A percentile compares a stretch with the other conserved stretches of the same genome.
Conservation (phyloP, 2,888 invertebrate genomes). For the Sarcophaga carnaria region DNA sequence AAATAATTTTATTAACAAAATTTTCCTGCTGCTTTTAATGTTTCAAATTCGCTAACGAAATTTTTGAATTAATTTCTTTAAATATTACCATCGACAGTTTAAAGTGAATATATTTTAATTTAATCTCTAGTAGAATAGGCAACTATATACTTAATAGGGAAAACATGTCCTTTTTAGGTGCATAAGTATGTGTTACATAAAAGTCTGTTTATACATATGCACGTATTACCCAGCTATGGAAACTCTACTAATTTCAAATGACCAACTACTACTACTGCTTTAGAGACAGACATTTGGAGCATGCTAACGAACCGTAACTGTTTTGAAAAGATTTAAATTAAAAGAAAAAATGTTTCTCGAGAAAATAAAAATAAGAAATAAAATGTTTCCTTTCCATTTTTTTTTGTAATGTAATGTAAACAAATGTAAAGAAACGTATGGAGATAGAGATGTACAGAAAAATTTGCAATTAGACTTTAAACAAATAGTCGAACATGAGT, state of each 20-base stretch:
- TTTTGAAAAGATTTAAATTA: constrained; percentile 1
- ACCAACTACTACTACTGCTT: background rate
- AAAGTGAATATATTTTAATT: no score
- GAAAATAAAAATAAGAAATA: background rate
- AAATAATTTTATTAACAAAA: no score
- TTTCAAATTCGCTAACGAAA: no score
- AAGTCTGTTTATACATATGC: background rate
- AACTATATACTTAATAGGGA: background rate
- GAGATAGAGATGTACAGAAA: background rate
- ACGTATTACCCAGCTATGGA: background rate
- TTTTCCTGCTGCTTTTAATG: no score
- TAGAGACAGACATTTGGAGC: background rate
- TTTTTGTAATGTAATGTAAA: no score
- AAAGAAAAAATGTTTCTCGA: background rate
- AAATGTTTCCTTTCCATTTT: background rate
- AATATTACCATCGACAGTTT: no score
- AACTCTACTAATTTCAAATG: constrained; percentile 21
- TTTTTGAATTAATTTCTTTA: no score
- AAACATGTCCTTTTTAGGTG: constrained; percentile 2
- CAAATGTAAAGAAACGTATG: no score
- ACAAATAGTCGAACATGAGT: background rate
- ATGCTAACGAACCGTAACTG: constrained; percentile 33
- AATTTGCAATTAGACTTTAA: constrained; percentile 2
- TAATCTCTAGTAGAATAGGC: no score
- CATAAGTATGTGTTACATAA: background rate